A percentile compares a stretch with the other conserved stretches of the same genome.
Conservation (phyloP, 2,113 vertebrate species). For the Catharus bicknelli region DNA sequence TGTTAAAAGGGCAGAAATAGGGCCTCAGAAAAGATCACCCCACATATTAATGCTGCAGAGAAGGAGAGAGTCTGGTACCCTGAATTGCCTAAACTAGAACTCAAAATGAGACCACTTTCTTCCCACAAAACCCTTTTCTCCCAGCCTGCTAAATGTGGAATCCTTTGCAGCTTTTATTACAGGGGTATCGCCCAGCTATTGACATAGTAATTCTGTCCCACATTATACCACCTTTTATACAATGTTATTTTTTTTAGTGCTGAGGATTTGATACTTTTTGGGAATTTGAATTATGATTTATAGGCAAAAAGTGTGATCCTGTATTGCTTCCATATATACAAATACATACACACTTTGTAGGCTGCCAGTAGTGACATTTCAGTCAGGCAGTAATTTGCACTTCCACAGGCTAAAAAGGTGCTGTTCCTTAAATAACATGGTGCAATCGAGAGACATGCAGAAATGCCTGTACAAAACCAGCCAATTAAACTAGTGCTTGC, state of each 20-base stretch:
- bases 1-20: neutral
- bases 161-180: neutral
- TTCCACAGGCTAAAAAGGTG: neutral
- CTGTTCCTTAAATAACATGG: neutral
- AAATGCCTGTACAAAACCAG: neutral
- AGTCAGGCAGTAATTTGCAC: neutral
- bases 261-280: neutral
- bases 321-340: neutral
- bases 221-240: neutral
- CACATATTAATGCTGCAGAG: neutral
- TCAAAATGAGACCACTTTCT: neutral
- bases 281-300: neutral
- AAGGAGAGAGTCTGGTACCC: neutral
- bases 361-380: neutral
- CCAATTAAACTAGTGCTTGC: neutral
- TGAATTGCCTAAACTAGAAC: neutral
- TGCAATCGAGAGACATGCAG: neutral
- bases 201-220: neutral
- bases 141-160: neutral
- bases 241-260: neutral
- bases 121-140: neutral
- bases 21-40: neutral
- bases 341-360: neutral
- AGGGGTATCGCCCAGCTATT: neutral
- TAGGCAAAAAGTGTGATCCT: neutral